Evolutionary conservation across 2,888 invertebrate genomes (phyloP).

Genomic region (Syrphus vitripennis): DNA sequence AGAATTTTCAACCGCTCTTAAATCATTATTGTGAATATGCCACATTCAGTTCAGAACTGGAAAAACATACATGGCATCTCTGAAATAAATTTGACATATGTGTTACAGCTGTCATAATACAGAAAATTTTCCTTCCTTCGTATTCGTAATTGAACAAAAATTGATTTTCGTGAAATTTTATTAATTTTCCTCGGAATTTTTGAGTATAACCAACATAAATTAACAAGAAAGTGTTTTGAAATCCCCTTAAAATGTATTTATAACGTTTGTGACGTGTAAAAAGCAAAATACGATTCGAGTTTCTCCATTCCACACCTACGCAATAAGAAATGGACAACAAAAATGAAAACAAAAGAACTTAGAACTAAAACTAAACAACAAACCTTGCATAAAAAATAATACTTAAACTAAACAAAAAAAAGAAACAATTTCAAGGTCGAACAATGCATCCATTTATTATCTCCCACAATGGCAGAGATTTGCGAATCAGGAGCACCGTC

Average conservation of each 20-base stretch:
- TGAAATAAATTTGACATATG: constrained; percentile 23
- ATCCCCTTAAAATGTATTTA: constrained; percentile 6
- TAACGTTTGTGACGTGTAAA: not conserved
- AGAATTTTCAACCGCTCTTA: too few species aligned
- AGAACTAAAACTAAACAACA: not conserved
- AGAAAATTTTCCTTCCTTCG: constrained; percentile 7
- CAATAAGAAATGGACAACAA: constrained; percentile 28
- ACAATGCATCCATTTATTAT: constrained; percentile 53
- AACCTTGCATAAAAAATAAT: constrained; percentile 27
- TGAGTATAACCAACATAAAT: not conserved
- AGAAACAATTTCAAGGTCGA: constrained; percentile 22
- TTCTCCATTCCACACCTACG: constrained; percentile 4
- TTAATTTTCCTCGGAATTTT: constrained; percentile 1
- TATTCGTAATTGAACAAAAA: constrained; percentile 7
- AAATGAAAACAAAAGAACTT: constrained; percentile 31
- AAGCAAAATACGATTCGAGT: not conserved
- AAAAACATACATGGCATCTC: constrained; percentile 1
- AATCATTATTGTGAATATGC: not conserved
- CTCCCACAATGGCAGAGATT: constrained; percentile 43
- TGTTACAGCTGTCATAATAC: constrained; percentile 45
- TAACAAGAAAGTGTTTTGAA: not conserved
- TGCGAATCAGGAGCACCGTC: constrained; percentile 1
- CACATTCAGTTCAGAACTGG: not conserved
- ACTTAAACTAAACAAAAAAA: constrained; percentile 1
- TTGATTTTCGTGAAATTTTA: constrained; percentile 40